phyloP scores from a whole-genome alignment of 2,113 vertebrate genomes.

The Carassius auratus region DNA sequence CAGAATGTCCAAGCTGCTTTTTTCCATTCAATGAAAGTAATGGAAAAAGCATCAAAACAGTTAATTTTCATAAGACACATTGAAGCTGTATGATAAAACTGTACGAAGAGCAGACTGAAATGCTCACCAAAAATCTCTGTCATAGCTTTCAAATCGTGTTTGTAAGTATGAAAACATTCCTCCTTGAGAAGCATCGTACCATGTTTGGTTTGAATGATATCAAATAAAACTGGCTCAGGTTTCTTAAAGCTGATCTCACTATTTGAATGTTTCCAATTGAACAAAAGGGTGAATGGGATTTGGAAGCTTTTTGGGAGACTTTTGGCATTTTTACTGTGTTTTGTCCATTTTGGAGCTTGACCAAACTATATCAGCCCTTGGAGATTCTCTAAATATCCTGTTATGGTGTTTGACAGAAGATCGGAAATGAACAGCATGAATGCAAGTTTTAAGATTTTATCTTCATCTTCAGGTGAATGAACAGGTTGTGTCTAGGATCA shows the following conservation, averaged over 20 bases:
- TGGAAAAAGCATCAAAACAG: background rate
- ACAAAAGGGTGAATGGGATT: background rate
- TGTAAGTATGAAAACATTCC: background rate
- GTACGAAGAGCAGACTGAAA: background rate
- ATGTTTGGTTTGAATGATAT: background rate
- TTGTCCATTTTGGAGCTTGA: background rate
- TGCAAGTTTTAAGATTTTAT: background rate
- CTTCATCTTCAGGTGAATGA: background rate
- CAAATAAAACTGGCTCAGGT: background rate
- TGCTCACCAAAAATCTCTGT: background rate
- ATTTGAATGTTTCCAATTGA: background rate
- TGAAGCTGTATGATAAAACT: background rate
- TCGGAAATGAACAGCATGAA: background rate
- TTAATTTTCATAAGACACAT: background rate
- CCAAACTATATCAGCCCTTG: background rate
- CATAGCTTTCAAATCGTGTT: background rate
- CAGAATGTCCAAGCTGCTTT: background rate
- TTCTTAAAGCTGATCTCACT: background rate
- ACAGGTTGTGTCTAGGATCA: background rate
- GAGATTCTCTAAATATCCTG: background rate
- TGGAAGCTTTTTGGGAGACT: background rate
- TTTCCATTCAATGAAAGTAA: background rate
- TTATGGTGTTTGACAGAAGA: background rate
- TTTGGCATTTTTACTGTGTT: background rate
- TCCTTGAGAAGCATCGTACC: background rate